A percentile compares a stretch with the other conserved stretches of the same genome.
These are phyloP conservation scores for Rhorus exstirpatorius DNA, from an alignment of 2,888 invertebrate species.

Conservation along the genomic window DNA sequence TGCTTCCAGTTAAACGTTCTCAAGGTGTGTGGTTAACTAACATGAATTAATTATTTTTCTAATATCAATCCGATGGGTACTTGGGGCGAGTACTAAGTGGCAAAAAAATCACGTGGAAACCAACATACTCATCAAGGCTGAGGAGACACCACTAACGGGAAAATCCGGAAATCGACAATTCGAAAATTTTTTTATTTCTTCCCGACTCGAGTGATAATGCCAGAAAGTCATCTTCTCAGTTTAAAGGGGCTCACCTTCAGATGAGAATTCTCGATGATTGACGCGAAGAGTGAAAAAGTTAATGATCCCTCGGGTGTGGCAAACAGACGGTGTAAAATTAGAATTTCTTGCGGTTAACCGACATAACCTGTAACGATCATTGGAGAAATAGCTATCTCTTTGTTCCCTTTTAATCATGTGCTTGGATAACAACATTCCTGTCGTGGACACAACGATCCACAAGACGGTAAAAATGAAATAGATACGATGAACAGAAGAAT, in stretches of 20 bases:
- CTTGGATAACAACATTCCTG: constrained; percentile 22
- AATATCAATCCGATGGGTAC: background rate
- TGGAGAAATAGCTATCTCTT: constrained; percentile 8
- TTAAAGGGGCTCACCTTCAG: constrained; percentile 41
- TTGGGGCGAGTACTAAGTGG: background rate
- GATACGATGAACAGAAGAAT: background rate
- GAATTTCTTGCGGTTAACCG: constrained; percentile 4
- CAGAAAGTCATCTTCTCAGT: background rate
- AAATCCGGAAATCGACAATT: constrained; percentile 35
- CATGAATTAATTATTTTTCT: constrained; percentile 41
- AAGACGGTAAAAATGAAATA: background rate
- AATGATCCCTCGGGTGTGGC: constrained; percentile 25
- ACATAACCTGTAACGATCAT: constrained; percentile 2
- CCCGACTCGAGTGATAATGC: background rate
- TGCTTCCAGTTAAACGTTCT: background rate
- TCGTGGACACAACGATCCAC: background rate
- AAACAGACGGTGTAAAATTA: constrained; percentile 20
- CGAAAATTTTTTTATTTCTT: constrained; percentile 34
- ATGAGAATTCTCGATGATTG: constrained; percentile 26
- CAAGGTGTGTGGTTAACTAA: constrained; percentile 51
- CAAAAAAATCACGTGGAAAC: constrained; percentile 59
- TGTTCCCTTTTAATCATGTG: background rate
- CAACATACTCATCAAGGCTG: constrained; percentile 51
- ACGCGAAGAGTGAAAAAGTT: constrained; percentile 9
- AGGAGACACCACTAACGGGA: constrained; percentile 38